Conservation (phyloP, 1,140 invertebrate genomes). For the Papilio dardanus region DNA sequence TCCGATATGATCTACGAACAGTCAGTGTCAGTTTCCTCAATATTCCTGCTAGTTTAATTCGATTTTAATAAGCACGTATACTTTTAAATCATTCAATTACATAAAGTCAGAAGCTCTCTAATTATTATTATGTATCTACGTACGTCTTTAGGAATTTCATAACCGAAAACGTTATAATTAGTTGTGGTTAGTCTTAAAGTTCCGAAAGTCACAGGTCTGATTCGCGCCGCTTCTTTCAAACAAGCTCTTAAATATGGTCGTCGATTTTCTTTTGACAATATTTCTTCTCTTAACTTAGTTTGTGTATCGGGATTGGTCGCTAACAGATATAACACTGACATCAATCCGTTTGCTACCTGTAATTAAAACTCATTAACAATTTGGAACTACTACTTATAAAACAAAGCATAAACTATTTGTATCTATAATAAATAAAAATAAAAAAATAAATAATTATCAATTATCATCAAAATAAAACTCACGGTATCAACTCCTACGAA, state of each 20-base stretch:
- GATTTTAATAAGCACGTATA: neutral
- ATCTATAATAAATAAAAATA: too few relatives aligned
- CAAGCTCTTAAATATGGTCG: constrained; percentile 85
- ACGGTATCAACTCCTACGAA: constrained; percentile 88
- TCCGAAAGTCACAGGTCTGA: constrained; percentile 81
- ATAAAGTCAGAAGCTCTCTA: neutral
- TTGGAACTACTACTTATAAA: too few relatives aligned
- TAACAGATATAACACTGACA: constrained; percentile 34
- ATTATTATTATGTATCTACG: constrained; percentile 45
- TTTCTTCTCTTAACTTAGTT: constrained; percentile 86
- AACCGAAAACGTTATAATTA: constrained; percentile 83
- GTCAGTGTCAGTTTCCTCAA: too few relatives aligned
- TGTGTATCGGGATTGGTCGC: constrained; percentile 85
- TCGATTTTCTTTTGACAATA: constrained; percentile 66
- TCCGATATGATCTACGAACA: neutral
- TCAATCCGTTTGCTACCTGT: constrained; percentile 2
- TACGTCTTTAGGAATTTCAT: constrained; percentile 85
- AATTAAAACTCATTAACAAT: constrained; percentile 19
- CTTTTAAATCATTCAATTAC: neutral
- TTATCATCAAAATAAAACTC: too few relatives aligned
- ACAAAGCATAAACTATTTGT: too few relatives aligned
- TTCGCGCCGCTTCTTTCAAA: constrained; percentile 85
- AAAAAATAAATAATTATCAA: too few relatives aligned
- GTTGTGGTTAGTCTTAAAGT: constrained; percentile 77
- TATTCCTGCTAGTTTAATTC: too few relatives aligned